Evolutionary conservation across 2,113 vertebrate genomes (phyloP), one percentile per base, ranked within the genome.

Genomic region (Halichoerus grypus): DNA sequence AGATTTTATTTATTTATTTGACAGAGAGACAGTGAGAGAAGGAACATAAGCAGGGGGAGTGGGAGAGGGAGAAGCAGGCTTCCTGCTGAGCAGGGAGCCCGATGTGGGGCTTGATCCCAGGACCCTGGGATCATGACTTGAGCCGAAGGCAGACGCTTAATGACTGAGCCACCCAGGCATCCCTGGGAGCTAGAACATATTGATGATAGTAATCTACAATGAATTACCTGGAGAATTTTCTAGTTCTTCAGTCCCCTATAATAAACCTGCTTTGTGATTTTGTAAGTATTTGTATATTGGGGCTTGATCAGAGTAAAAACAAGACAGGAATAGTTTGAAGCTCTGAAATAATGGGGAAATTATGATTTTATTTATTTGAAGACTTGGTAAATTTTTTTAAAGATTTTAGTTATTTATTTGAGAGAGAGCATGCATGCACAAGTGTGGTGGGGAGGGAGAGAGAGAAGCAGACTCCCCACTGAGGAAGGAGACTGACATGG

Each of bases 231-330:
- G 49, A 95, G 49, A 69, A 61, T 90, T 87, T 83, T 59, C 21
- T 93, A 69, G 26, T 93, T 94, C 39, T 86, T 93, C 18, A 81
- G 14, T 90, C 51, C 9, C 51, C 33, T 93, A 39, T 15, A 65
- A 55, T 21, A 92, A 22, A 86, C 24, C 8, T 95, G 11, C 49
- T 15, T 72, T 55, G 67, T 79, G 61, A 71, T 63, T 71, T 28
- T 55, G 4, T 33, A 55, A 61, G 8, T 91, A 42, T 83, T 79
- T 72, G 19, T 87, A 24, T 42, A 61, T 84, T 9, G 74, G 4
- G 22, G 13, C 4, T 90, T 97, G 53, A 55, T n/a, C 69, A 74
- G 36, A 84, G 24, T 33, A 94, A 89, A 95, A 97, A 39, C 9
- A 95, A 95, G 13, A 79, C 8, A 77, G 69, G 4, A 69, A 46